phyloP scores from a whole-genome alignment of 1,140 invertebrate genomes.

The Aricia agestis region DNA sequence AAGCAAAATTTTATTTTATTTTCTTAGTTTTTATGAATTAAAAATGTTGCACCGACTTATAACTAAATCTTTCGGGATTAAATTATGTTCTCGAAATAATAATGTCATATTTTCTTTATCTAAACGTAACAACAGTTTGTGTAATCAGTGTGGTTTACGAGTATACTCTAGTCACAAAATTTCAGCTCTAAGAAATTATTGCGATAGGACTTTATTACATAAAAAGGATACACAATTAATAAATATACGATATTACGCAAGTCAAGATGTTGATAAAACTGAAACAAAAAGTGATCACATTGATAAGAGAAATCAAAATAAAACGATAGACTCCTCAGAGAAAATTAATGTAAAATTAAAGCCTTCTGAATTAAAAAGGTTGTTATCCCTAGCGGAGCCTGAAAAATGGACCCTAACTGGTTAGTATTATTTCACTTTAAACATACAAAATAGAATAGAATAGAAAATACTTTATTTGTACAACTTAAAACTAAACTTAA shows the following conservation, averaged over 20 bases:
- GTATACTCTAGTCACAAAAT: constrained; percentile 59
- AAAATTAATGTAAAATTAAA: constrained; percentile 70
- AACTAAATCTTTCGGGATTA: constrained; percentile 48
- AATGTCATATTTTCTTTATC: constrained; percentile 46
- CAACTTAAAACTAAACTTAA: too few relatives aligned
- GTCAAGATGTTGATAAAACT: constrained; percentile 58
- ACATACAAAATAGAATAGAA: not conserved
- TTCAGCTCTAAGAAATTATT: constrained; percentile 52
- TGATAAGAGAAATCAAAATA: constrained; percentile 38
- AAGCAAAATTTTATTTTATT: not conserved
- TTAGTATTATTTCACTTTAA: constrained; percentile 37
- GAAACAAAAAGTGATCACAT: constrained; percentile 44
- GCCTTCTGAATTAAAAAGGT: constrained; percentile 77
- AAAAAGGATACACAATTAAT: constrained; percentile 41
- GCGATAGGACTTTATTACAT: constrained; percentile 47
- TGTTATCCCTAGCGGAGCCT: constrained; percentile 81
- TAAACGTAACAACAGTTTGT: constrained; percentile 38
- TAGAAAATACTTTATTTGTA: too few relatives aligned
- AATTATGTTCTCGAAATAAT: constrained; percentile 49
- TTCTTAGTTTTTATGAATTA: not conserved
- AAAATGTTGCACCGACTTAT: constrained; percentile 60
- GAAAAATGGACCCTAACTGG: constrained; percentile 84
- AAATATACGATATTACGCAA: constrained; percentile 51
- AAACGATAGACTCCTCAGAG: constrained; percentile 35
- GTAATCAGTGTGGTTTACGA: constrained; percentile 59